Evolutionary conservation across 2,113 vertebrate genomes (phyloP).

Genomic region (Hassar affinis): DNA sequence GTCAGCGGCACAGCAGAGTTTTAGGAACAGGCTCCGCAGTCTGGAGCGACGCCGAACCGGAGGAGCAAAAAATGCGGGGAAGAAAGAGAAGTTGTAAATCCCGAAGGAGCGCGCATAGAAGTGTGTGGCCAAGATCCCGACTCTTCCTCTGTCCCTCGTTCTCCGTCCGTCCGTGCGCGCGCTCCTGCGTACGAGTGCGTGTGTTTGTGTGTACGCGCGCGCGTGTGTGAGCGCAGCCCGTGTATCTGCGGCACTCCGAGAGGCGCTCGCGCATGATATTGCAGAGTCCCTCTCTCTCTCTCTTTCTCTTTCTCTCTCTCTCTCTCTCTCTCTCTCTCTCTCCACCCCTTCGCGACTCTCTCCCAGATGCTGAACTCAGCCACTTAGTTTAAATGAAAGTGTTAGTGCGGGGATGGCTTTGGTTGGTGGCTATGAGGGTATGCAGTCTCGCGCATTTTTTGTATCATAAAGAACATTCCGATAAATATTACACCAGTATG

Average conservation of each 20-base stretch:
- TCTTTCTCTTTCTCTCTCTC: constrained; percentile 54
- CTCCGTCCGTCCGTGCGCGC: constrained; percentile 67
- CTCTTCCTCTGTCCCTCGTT: constrained; percentile 75
- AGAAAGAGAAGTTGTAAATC: constrained; percentile 58
- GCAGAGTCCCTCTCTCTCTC: constrained; percentile 77
- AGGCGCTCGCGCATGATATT: constrained; percentile 95
- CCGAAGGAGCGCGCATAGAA: constrained; percentile 54
- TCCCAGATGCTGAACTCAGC: constrained; percentile 76
- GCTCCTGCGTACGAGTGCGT: constrained; percentile 60
- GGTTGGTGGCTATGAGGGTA: constrained; percentile 10
- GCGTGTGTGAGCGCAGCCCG: constrained; percentile 64
- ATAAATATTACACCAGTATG: background rate
- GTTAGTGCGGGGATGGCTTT: constrained; percentile 54
- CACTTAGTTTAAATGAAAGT: constrained; percentile 79
- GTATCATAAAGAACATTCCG: background rate
- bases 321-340: constrained; percentile 58
- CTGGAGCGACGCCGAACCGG: constrained; percentile 11
- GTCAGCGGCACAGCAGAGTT: constrained; percentile 43
- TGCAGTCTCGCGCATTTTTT: background rate
- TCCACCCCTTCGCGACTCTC: constrained; percentile 53
- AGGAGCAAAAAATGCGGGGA: constrained; percentile 16
- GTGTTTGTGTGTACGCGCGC: constrained; percentile 64
- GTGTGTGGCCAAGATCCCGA: constrained; percentile 48
- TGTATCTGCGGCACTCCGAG: constrained; percentile 92
- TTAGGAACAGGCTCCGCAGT: constrained; percentile 44